A percentile compares a stretch with the other conserved stretches of the same genome.
Evolutionary conservation across 2,797 vertebrate genomes (phyloP).

Genomic region (Schizothorax lantsangensis): DNA sequence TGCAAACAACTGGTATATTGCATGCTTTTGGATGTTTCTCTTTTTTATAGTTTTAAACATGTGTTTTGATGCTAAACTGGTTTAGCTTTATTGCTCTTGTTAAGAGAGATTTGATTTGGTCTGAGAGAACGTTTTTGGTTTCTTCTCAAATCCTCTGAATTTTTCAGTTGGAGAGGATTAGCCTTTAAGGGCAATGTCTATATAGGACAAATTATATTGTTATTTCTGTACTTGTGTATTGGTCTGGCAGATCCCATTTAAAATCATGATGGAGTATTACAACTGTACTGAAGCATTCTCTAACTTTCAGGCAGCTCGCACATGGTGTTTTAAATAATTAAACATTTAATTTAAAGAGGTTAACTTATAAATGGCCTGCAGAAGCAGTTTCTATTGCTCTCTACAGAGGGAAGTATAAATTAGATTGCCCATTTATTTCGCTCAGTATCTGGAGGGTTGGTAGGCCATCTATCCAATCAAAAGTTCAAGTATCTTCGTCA

Average conservation of each 20-base stretch:
- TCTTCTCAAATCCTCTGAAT: background rate
- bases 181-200: background rate
- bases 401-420: conserved; percentile 29
- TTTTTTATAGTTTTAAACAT: no score
- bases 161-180: conserved; percentile 15
- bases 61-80: background rate
- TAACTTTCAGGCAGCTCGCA: conserved; percentile 38
- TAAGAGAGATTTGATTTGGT: background rate
- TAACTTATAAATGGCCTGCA: conserved; percentile 48
- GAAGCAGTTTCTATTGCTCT: conserved; percentile 28
- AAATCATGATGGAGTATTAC: conserved; percentile 14
- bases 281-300: conserved; percentile 37
- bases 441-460: conserved; percentile 16
- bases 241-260: conserved; percentile 28
- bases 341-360: conserved; percentile 55
- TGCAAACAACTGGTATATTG: background rate
- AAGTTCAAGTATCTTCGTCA: background rate
- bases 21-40: background rate
- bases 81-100: background rate
- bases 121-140: background rate
- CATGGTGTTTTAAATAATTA: conserved; percentile 54
- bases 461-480: conserved; percentile 13
- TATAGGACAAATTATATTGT: background rate
- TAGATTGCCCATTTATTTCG: conserved; percentile 42
- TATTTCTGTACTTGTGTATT: conserved; percentile 25